phyloP scores from a whole-genome alignment of 1,140 invertebrate genomes.

The Campoletis sonorensis region DNA sequence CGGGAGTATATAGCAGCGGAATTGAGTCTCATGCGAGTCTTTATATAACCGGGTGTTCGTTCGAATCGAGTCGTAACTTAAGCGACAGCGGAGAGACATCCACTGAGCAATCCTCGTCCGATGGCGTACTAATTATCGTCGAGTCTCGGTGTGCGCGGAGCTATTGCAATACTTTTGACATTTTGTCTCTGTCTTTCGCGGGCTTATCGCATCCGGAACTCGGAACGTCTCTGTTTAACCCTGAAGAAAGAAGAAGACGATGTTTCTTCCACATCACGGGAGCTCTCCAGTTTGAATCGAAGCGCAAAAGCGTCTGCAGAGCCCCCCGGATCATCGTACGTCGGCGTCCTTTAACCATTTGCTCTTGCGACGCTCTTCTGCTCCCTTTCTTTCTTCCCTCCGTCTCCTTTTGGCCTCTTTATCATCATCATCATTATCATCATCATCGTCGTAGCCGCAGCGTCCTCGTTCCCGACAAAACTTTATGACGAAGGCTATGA shows the following conservation, averaged over 20 bases:
- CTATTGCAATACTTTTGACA: not conserved
- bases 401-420: conserved; percentile 21
- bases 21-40: not conserved
- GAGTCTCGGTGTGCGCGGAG: not conserved
- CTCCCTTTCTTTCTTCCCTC: conserved; percentile 53
- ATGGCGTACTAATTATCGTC: conserved; percentile 24
- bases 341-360: conserved; percentile 18
- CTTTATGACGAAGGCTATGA: not conserved
- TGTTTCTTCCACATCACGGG: conserved; percentile 6
- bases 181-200: not conserved
- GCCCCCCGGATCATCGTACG: conserved; percentile 15
- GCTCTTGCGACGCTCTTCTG: conserved; percentile 41
- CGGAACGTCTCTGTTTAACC: not conserved
- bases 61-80: conserved; percentile 20
- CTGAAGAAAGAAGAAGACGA: not conserved
- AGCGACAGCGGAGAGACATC: conserved; percentile 14
- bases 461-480: not conserved
- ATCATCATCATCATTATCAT: conserved; percentile 17
- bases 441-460: not conserved
- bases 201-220: not conserved
- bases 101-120: not conserved
- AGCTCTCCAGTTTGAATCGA: not conserved
- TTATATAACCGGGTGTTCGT: conserved; percentile 26
- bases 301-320: not conserved
- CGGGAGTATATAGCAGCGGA: not conserved